phyloP scores from a whole-genome alignment of 2,113 vertebrate genomes.

The Rhagologus leucostigma region DNA sequence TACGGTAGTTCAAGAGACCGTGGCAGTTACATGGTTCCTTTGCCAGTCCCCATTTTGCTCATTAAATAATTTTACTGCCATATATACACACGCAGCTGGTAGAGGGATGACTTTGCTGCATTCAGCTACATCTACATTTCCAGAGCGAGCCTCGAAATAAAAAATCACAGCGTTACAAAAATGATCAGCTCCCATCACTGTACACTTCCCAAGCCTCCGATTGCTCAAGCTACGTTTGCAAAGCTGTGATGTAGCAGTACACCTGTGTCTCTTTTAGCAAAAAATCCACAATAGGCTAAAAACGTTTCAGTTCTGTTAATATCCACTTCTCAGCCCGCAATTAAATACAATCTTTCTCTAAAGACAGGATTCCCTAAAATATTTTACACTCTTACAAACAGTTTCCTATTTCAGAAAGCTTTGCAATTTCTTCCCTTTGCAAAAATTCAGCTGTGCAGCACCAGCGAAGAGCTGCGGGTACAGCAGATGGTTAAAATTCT shows the following conservation, averaged over 20 bases:
- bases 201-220: rapidly evolving
- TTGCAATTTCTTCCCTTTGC: background rate
- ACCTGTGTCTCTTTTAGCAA: background rate
- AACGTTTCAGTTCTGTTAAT: background rate
- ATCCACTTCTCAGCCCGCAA: rapidly evolving
- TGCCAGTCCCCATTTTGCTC: background rate
- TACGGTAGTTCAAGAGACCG: background rate
- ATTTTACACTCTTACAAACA: background rate
- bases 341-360: background rate
- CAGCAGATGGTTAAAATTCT: slow-evolving; percentile 53
- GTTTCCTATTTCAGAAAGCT: background rate
- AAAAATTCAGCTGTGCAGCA: background rate
- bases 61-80: background rate
- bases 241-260: background rate
- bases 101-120: background rate
- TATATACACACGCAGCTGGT: background rate
- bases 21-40: background rate
- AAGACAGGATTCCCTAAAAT: background rate
- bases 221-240: rapidly evolving
- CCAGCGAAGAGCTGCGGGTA: background rate
- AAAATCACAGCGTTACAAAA: background rate
- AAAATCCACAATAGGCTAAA: background rate
- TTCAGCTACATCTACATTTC: background rate
- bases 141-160: background rate
- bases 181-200: background rate